These are phyloP conservation scores for Odontamblyopus lacepedii DNA, from an alignment of 2,797 vertebrate species.

Conservation along the genomic window DNA sequence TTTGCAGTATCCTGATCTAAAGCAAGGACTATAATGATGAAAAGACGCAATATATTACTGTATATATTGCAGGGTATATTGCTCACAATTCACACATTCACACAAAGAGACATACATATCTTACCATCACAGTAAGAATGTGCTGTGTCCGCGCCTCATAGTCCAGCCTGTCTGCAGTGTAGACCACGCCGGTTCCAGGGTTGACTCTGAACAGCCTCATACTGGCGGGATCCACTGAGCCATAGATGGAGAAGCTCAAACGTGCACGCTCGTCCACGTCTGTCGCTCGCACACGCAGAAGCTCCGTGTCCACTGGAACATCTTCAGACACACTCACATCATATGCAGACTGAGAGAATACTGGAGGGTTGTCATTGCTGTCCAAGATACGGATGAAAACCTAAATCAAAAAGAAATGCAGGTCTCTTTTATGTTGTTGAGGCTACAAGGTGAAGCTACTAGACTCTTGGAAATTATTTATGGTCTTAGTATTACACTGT, in stretches of 20 bases:
- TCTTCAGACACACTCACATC: conserved; percentile 90
- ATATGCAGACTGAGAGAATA: conserved; percentile 89
- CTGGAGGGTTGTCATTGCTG: conserved; percentile 93
- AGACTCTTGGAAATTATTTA: conserved; percentile 2
- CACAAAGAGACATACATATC: conserved; percentile 1
- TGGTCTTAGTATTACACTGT: background rate
- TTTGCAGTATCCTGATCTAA: background rate
- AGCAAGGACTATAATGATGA: background rate
- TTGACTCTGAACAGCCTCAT: conserved; percentile 93
- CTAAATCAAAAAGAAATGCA: conserved; percentile 62
- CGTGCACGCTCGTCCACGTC: conserved; percentile 92
- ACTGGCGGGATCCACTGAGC: conserved; percentile 88
- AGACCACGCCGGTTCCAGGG: conserved; percentile 87
- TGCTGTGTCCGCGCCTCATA: conserved; percentile 90
- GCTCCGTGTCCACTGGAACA: conserved; percentile 84
- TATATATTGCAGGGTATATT: background rate
- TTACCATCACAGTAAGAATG: conserved; percentile 93
- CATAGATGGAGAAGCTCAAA: conserved; percentile 90
- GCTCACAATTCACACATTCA: background rate
- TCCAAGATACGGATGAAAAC: conserved; percentile 93
- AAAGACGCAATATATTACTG: background rate
- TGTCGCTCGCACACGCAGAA: conserved; percentile 84
- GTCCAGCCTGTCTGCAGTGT: conserved; percentile 87
- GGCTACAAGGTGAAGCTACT: conserved; percentile 13
- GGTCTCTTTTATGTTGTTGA: background rate